Evolutionary conservation across 2,888 invertebrate genomes (phyloP).

Genomic region (Polydrusus tereticollis): DNA sequence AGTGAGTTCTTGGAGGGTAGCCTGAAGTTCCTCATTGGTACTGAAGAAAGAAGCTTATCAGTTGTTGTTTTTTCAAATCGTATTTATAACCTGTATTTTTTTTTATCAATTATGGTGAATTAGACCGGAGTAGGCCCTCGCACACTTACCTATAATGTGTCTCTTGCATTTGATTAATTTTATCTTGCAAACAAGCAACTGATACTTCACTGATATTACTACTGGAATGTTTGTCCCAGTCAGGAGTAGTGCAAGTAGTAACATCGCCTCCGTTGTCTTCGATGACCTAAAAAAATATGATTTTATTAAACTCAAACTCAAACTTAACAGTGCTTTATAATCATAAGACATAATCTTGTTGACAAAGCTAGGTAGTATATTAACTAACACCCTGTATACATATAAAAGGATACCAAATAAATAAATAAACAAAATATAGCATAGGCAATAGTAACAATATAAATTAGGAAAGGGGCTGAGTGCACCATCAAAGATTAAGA

Average conservation of each 20-base stretch:
- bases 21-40: constrained; percentile 93
- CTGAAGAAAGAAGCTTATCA: constrained; percentile 65
- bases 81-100: too few species aligned
- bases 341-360: too few species aligned
- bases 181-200: constrained; percentile 92
- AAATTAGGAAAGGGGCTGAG: too few species aligned
- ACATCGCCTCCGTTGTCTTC: constrained; percentile 66
- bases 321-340: too few species aligned
- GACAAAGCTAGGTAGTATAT: too few species aligned
- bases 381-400: too few species aligned
- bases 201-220: constrained; percentile 90
- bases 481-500: too few species aligned
- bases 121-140: not conserved
- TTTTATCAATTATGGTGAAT: too few species aligned
- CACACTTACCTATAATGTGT: constrained; percentile 80
- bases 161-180: constrained; percentile 94
- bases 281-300: constrained; percentile 57
- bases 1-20: constrained; percentile 91
- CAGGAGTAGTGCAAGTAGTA: constrained; percentile 82
- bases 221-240: constrained; percentile 94
- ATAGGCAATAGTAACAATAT: too few species aligned
- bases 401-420: too few species aligned
- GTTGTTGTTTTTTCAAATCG: not conserved
- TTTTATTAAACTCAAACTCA: too few species aligned
- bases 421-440: too few species aligned